Evolutionary conservation across 2,888 invertebrate genomes (phyloP).

Genomic region (Sceliomorpha sp.): DNA sequence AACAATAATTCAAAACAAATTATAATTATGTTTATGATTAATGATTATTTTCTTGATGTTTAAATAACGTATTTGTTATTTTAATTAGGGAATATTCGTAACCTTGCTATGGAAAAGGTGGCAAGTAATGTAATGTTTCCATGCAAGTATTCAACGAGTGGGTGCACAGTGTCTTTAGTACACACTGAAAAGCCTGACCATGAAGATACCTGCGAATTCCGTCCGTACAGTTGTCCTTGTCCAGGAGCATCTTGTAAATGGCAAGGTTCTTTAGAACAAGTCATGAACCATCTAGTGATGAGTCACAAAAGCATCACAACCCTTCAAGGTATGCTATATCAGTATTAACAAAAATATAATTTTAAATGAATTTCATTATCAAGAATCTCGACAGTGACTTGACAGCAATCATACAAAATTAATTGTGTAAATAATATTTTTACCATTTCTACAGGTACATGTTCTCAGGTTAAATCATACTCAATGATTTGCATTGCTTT

Average conservation of each 20-base stretch:
- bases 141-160: conserved; percentile 98
- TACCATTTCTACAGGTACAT: no score
- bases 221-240: conserved; percentile 99
- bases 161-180: conserved; percentile 94
- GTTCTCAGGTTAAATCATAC: no score
- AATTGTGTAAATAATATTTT: no score
- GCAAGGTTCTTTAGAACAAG: conserved; percentile 98
- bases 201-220: conserved; percentile 98
- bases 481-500: no score
- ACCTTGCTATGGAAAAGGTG: conserved; percentile 99
- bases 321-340: conserved; percentile 89
- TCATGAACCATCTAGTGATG: conserved; percentile 99
- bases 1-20: no score
- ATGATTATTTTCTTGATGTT: no score
- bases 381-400: no score
- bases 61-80: conserved; percentile 3
- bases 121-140: conserved; percentile 99
- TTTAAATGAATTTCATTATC: no score
- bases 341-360: no score
- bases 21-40: no score
- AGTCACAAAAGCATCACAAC: conserved; percentile 99
- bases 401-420: no score
- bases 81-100: conserved; percentile 92
- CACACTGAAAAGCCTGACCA: conserved; percentile 99
- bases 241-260: conserved; percentile 99